These are phyloP conservation scores for Melinaea marsaeus DNA, from an alignment of 2,888 invertebrate species.

Conservation along the genomic window DNA sequence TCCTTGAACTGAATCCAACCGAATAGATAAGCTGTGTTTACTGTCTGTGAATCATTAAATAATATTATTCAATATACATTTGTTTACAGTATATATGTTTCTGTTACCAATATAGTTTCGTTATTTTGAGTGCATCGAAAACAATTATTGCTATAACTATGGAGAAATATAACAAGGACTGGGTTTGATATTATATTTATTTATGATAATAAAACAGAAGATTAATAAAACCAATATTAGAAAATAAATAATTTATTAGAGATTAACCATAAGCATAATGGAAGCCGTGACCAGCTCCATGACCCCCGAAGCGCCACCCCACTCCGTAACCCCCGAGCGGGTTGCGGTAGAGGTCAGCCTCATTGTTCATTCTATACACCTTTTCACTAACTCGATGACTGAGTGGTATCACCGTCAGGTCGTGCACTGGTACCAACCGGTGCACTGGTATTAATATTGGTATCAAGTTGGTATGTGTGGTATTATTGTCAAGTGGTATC, in stretches of 20 bases:
- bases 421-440: slow-evolving; percentile 52
- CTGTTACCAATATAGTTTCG: no score
- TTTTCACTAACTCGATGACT: slow-evolving; percentile 40
- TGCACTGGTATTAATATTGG: slow-evolving; percentile 47
- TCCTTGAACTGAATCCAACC: no score
- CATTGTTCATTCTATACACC: slow-evolving; percentile 38
- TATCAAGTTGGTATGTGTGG: slow-evolving; percentile 45
- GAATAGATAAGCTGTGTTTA: no score
- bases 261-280: slow-evolving; percentile 55
- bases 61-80: no score
- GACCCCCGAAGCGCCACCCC: slow-evolving; percentile 62
- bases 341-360: slow-evolving; percentile 51
- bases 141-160: no score
- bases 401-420: slow-evolving; percentile 63
- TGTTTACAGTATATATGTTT: no score
- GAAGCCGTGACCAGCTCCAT: slow-evolving; percentile 67
- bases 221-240: slow-evolving; percentile 17
- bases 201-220: no score
- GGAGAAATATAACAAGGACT: no score
- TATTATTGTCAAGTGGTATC: slow-evolving; percentile 42
- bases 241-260: slow-evolving; percentile 7
- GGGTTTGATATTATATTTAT: no score
- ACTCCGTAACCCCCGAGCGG: slow-evolving; percentile 65
- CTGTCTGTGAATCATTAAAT: no score
- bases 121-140: no score